These are phyloP conservation scores for Falco peregrinus DNA, from an alignment of 2,797 vertebrate species.

Conservation along the genomic window DNA sequence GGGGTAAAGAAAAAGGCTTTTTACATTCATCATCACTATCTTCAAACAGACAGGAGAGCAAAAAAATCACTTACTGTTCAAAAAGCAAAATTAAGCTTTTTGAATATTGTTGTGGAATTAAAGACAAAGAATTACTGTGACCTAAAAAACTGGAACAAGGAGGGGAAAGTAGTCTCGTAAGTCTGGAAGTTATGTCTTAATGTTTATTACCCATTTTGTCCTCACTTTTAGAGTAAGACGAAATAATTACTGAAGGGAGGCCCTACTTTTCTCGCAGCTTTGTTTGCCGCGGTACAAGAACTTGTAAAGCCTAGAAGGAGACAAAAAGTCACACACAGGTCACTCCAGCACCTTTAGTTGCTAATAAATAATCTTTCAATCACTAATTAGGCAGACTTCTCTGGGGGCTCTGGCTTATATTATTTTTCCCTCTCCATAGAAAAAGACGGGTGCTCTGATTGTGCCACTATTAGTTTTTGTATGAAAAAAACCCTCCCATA, in stretches of 20 bases:
- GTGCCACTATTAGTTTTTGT: neutral
- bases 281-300: neutral
- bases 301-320: neutral
- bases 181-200: neutral
- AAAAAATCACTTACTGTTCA: neutral
- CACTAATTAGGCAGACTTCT: neutral
- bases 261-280: neutral
- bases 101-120: neutral
- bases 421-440: neutral
- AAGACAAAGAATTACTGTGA: neutral
- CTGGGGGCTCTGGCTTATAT: neutral
- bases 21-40: neutral
- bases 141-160: neutral
- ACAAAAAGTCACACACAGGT: neutral
- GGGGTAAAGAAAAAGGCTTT: neutral
- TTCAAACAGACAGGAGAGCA: neutral
- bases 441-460: neutral
- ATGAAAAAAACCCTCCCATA: accelerated
- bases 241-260: neutral
- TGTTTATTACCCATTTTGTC: neutral
- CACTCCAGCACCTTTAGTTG: neutral
- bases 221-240: neutral
- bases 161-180: neutral
- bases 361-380: neutral
- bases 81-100: neutral